phyloP scores from a whole-genome alignment of 2,888 invertebrate genomes.

The Deilephila elpenor region DNA sequence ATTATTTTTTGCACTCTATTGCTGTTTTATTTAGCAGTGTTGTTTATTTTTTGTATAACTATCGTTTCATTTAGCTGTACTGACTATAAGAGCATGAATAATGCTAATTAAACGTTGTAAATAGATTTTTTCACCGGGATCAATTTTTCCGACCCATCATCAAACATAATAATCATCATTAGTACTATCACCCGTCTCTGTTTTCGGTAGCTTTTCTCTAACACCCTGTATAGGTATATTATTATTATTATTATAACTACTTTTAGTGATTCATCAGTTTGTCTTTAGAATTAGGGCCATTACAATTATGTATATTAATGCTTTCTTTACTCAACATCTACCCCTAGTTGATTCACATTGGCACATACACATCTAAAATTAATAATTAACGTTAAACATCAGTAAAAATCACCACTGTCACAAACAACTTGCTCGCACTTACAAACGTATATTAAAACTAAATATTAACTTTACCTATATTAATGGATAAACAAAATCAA shows the following conservation, averaged over 20 bases:
- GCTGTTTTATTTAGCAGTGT: too few species aligned
- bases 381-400: constrained; percentile 1
- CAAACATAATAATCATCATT: too few species aligned
- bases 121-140: too few species aligned
- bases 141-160: too few species aligned
- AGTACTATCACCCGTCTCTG: too few species aligned
- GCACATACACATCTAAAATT: constrained; percentile 15
- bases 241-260: neutral
- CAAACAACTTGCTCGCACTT: constrained; percentile 20
- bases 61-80: too few species aligned
- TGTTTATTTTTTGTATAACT: too few species aligned
- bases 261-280: neutral
- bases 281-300: neutral
- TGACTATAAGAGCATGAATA: too few species aligned
- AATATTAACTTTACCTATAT: constrained; percentile 18
- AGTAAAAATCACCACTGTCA: constrained; percentile 17
- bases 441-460: constrained; percentile 17
- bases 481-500: constrained; percentile 21
- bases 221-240: neutral
- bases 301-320: neutral
- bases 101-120: too few species aligned
- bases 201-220: too few species aligned
- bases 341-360: constrained; percentile 22
- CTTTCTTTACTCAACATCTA: constrained; percentile 33
- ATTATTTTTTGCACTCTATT: too few species aligned